Evolutionary conservation across 2,113 vertebrate genomes (phyloP).

Genomic region (Promerops cafer): DNA sequence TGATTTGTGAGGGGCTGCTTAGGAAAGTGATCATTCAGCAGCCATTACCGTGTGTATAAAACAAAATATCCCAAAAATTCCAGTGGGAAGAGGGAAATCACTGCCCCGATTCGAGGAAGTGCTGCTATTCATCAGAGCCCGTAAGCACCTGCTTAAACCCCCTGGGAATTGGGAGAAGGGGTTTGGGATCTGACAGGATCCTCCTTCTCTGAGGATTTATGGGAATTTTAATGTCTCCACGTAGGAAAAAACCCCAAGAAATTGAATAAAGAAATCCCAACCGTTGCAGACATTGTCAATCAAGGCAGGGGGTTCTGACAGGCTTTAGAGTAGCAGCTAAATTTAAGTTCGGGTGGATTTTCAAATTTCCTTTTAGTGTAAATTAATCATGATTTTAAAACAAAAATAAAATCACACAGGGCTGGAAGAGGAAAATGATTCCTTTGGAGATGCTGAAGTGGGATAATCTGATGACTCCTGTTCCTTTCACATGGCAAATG

Average conservation of each 20-base stretch:
- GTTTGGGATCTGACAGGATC: neutral
- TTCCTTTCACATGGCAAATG: neutral
- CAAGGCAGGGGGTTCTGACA: neutral
- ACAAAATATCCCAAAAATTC: neutral
- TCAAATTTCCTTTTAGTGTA: slow-evolving; percentile 30
- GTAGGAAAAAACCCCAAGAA: neutral
- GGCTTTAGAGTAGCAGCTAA: neutral
- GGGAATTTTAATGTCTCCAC: neutral
- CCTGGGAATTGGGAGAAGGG: neutral
- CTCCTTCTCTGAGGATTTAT: neutral
- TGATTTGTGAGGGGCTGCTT: neutral
- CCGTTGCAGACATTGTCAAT: neutral
- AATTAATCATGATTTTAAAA: slow-evolving; percentile 38
- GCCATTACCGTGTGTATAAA: neutral
- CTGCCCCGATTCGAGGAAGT: fast-evolving
- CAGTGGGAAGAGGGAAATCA: neutral
- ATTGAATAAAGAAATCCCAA: neutral
- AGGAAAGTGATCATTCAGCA: neutral
- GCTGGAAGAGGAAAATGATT: neutral
- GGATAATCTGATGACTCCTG: neutral
- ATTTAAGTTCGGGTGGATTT: neutral
- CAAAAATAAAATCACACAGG: neutral
- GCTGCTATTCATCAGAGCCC: neutral
- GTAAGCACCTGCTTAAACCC: fast-evolving
- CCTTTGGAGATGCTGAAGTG: neutral